phyloP scores from a whole-genome alignment of 2,113 vertebrate genomes.

The Dipodomys merriami region DNA sequence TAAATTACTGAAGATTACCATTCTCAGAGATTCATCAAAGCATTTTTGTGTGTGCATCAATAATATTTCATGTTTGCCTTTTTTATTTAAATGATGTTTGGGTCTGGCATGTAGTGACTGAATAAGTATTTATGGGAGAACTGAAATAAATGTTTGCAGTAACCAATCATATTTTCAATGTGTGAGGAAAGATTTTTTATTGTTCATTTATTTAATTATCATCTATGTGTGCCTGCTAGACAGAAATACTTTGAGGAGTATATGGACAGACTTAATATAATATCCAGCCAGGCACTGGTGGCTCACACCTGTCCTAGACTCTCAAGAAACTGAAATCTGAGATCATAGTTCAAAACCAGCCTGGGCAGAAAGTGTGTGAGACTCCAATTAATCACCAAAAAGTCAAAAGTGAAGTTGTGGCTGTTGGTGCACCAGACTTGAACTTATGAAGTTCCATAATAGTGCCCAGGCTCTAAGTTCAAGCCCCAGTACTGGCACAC shows the following conservation, averaged over 20 bases:
- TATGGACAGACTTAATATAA: background rate
- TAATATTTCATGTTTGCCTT: background rate
- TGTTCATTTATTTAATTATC: background rate
- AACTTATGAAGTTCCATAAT: no score
- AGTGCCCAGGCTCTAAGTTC: no score
- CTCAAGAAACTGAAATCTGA: no score
- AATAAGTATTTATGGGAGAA: constrained; percentile 46
- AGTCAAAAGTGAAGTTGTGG: no score
- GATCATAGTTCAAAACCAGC: no score
- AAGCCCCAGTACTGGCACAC: no score
- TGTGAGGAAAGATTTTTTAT: background rate
- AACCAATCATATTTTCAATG: constrained; percentile 33
- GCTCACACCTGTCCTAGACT: no score
- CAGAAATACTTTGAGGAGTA: background rate
- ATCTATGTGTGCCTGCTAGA: background rate
- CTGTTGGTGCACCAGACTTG: no score
- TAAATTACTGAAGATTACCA: constrained; percentile 30
- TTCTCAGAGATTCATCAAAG: constrained; percentile 4
- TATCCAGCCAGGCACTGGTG: background rate
- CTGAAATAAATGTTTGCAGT: constrained; percentile 49
- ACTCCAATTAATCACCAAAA: no score
- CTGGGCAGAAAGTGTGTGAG: no score
- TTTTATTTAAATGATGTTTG: constrained; percentile 45
- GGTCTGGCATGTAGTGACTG: background rate
- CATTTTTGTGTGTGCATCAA: background rate